A percentile compares a stretch with the other conserved stretches of the same genome.
Conservation (phyloP, 2,797 vertebrate species). For the Fundulus diaphanus region DNA sequence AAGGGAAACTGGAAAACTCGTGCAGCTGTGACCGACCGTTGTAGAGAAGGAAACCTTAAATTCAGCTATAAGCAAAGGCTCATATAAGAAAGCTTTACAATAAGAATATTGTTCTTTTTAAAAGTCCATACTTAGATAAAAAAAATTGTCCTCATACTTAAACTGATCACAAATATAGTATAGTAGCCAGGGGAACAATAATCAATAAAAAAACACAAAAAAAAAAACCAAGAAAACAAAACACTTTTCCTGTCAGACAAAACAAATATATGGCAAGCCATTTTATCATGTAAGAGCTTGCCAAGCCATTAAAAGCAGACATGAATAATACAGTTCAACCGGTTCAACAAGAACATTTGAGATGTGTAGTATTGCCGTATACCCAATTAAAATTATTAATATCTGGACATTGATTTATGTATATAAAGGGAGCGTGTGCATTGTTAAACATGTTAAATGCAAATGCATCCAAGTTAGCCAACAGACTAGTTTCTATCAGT, state of each 20-base stretch:
- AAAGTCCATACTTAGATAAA: background rate
- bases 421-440: background rate
- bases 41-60: background rate
- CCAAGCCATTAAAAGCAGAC: background rate
- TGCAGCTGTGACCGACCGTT: slow-evolving; percentile 35
- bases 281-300: background rate
- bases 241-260: slow-evolving; percentile 40
- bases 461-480: too few relatives aligned
- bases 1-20: slow-evolving; percentile 64
- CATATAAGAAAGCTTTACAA: background rate
- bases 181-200: background rate
- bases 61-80: background rate
- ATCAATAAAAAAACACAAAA: too few relatives aligned
- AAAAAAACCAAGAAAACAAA: background rate
- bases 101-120: background rate
- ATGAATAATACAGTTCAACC: background rate
- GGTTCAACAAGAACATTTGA: background rate
- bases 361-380: background rate
- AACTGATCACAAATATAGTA: background rate
- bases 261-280: slow-evolving; percentile 44
- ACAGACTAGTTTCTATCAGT: too few relatives aligned
- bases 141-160: background rate
- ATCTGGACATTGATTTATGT: background rate
- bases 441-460: too few relatives aligned
- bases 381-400: too few relatives aligned